phyloP scores from a whole-genome alignment of 2,113 vertebrate genomes.

The Hyla sarda region DNA sequence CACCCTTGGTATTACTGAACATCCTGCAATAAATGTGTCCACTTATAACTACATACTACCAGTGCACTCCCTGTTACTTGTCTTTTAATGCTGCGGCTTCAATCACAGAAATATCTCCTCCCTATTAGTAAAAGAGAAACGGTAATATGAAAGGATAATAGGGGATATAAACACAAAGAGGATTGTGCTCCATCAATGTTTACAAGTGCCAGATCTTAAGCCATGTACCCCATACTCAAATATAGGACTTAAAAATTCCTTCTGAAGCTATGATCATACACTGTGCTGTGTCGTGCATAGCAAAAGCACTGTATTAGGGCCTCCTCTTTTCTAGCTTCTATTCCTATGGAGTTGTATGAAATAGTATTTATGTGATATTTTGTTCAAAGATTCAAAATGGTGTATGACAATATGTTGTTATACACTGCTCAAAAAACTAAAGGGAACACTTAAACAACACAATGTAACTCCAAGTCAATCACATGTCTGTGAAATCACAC shows the following conservation, averaged over 20 bases:
- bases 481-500: too few relatives aligned
- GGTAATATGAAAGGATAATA: not conserved
- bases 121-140: not conserved
- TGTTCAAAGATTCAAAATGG: too few relatives aligned
- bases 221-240: not conserved
- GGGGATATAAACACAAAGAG: not conserved
- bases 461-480: too few relatives aligned
- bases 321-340: too few relatives aligned
- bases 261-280: not conserved
- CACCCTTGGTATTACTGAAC: conserved; percentile 4
- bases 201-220: not conserved
- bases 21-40: conserved; percentile 34
- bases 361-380: too few relatives aligned
- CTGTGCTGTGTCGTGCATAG: too few relatives aligned
- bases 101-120: conserved; percentile 2
- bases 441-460: too few relatives aligned
- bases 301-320: too few relatives aligned
- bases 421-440: too few relatives aligned
- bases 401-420: too few relatives aligned
- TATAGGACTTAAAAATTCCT: not conserved
- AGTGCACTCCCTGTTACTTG: not conserved
- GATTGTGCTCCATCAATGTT: not conserved
- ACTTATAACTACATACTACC: not conserved
- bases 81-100: not conserved
- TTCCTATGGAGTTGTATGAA: too few relatives aligned